Base-by-base conservation (phyloP, 2,888 invertebrate genomes). In the Hecatera dysodea region DNA sequence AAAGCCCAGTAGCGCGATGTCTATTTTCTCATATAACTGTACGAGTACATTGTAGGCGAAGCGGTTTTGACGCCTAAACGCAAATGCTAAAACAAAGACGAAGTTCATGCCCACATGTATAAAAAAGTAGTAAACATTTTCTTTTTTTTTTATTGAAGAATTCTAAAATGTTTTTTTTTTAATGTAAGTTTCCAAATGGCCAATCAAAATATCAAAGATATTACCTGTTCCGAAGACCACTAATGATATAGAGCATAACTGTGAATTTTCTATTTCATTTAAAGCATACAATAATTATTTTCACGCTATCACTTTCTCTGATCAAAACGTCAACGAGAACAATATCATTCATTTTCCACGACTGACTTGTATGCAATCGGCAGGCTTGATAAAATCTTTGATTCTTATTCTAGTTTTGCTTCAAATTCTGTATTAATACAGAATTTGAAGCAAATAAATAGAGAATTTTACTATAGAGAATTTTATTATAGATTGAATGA, bases 271-370 rank as follows among this genome's bases (percentile, higher is more conserved):
- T 6, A 53, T 19, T 53, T 42, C 17, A 8, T 33, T 8, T 33
- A 33, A 33, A 33, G 7, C 33, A 33, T 6, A 33, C 33, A 39
- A 39, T 39, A 39, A 52, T 19, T 19, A 29, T 53, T 29, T 53
- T 33, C 29, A 53, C 7, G 1, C 22, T 11, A 15, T 66, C 24
- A 22, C 1, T 27, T 2, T 27, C 19, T 22, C 56, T 67, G 36
- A 67, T 48, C 36, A 55, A 69, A 29, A 55, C 15, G 24, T 24
- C 48, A 42, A 42, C n/a, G 17, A 12, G 53, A 53, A 62, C 55
- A 70, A 63, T 70, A 48, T 22, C n/a, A 29, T 39, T 15, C 4
- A 24, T 55, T 62, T 55, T 55, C 27, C 29, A 29, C 22, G 39
- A 39, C 39, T 9, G 69, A 42, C 29, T 62, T 29, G 22, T 22